Conservation (phyloP, 1,140 invertebrate genomes). For the Planococcus citri region DNA sequence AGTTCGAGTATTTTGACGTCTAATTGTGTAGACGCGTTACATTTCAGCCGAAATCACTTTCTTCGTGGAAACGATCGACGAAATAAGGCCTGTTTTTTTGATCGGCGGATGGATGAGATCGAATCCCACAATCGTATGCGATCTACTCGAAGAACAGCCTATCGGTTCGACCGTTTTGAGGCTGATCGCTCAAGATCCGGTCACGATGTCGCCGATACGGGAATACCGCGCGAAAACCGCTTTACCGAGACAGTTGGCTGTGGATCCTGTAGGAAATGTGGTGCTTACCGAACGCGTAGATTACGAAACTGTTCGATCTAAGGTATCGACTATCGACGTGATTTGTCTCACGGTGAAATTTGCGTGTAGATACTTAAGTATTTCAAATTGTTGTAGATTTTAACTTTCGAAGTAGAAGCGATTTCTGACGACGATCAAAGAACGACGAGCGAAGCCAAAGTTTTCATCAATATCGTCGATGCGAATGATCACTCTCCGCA, state of each 20-base stretch:
- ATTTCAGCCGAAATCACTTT: constrained; percentile 52
- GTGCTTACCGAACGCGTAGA: constrained; percentile 57
- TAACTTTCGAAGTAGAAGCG: constrained; percentile 57
- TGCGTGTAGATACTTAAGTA: too few relatives aligned
- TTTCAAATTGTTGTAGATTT: constrained; percentile 34
- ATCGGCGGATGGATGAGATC: constrained; percentile 52
- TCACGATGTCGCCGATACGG: constrained; percentile 33
- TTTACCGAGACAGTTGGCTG: constrained; percentile 26
- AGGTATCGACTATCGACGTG: too few relatives aligned
- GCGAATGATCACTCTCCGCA: constrained; percentile 67
- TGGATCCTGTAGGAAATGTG: constrained; percentile 42
- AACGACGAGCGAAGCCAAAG: constrained; percentile 49
- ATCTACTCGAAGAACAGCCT: constrained; percentile 61
- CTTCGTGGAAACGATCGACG: constrained; percentile 69
- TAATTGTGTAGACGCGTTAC: not conserved
- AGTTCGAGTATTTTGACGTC: not conserved
- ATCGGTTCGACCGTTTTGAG: constrained; percentile 62
- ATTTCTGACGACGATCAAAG: constrained; percentile 51
- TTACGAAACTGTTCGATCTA: constrained; percentile 52
- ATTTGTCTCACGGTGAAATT: too few relatives aligned
- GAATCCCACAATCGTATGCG: constrained; percentile 50
- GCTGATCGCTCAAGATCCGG: constrained; percentile 57
- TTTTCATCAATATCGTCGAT: constrained; percentile 56
- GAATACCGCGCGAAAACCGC: constrained; percentile 25
- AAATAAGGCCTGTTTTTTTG: constrained; percentile 56